phyloP scores from a whole-genome alignment of 1,140 invertebrate species.

The Lepidurus arcticus region DNA sequence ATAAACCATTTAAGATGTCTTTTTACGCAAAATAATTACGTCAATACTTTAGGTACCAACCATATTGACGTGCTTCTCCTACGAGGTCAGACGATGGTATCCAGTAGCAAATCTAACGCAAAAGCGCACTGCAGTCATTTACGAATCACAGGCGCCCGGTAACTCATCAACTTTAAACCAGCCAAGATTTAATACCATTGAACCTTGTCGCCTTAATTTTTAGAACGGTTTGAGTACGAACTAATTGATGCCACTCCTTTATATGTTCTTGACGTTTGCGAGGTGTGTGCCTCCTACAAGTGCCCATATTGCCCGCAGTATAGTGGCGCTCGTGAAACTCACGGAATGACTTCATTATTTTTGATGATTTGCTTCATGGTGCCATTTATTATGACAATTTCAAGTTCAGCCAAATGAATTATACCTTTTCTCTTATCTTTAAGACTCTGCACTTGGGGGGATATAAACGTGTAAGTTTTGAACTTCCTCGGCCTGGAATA shows the following conservation, averaged over 20 bases:
- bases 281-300: conserved; percentile 59
- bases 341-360: background rate
- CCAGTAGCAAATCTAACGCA: conserved; percentile 56
- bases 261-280: conserved; percentile 55
- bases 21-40: background rate
- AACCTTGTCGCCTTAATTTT: background rate
- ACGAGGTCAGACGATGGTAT: conserved; percentile 52
- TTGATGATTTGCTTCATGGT: background rate
- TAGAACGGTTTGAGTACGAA: conserved; percentile 54
- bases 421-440: too few relatives aligned
- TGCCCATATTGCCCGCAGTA: conserved; percentile 58
- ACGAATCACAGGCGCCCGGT: conserved; percentile 57
- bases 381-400: background rate
- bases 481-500: too few relatives aligned
- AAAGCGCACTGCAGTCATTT: conserved; percentile 52
- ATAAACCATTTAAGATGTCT: background rate
- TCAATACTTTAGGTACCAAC: background rate
- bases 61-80: conserved; percentile 46
- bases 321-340: conserved; percentile 38
- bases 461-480: too few relatives aligned
- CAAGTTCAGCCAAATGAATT: too few relatives aligned
- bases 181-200: background rate
- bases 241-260: conserved; percentile 53
- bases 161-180: conserved; percentile 39
- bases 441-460: too few relatives aligned